Percentiles rank a stretch among this genome's conserved stretches.
phyloP scores from a whole-genome alignment of 2,888 invertebrate species.

The Agonopterix heracliana region DNA sequence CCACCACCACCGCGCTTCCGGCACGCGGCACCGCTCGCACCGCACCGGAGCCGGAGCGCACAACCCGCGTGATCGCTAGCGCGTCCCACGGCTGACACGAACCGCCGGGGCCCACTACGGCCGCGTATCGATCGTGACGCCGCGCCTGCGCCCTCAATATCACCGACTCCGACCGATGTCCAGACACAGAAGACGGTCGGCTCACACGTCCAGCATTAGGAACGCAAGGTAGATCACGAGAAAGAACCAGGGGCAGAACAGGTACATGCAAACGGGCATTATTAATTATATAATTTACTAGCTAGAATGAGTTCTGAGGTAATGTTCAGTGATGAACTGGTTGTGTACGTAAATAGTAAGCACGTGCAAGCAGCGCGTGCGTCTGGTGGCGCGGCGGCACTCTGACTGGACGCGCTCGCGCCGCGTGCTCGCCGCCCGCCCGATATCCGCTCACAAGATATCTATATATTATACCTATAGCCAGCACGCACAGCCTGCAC shows the following conservation, averaged over 20 bases:
- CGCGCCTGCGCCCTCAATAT: conserved; percentile 59
- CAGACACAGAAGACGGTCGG: conserved; percentile 26
- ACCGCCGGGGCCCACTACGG: conserved; percentile 26
- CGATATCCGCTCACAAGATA: conserved; percentile 63
- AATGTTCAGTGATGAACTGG: conserved; percentile 53
- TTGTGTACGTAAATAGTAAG: conserved; percentile 30
- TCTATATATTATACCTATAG: conserved; percentile 39
- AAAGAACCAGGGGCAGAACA: conserved; percentile 81
- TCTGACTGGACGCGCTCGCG: conserved; percentile 73
- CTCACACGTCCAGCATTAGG: conserved; percentile 79
- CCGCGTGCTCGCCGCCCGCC: conserved; percentile 61
- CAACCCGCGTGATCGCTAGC: conserved; percentile 50
- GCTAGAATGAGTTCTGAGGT: conserved; percentile 26
- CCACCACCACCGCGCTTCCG: conserved; percentile 62
- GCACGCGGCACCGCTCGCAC: conserved; percentile 49
- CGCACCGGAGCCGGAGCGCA: conserved; percentile 50
- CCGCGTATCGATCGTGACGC: conserved; percentile 51
- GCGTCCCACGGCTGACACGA: conserved; percentile 42
- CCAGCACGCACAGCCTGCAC: conserved; percentile 46
- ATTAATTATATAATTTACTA: conserved; percentile 34
- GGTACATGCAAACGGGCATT: conserved; percentile 78
- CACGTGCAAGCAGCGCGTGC: conserved; percentile 68
- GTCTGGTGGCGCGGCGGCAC: conserved; percentile 73
- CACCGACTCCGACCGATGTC: conserved; percentile 21
- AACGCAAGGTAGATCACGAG: conserved; percentile 80